Base-by-base conservation (phyloP, 2,113 vertebrate genomes). In the Hipposideros armiger region DNA sequence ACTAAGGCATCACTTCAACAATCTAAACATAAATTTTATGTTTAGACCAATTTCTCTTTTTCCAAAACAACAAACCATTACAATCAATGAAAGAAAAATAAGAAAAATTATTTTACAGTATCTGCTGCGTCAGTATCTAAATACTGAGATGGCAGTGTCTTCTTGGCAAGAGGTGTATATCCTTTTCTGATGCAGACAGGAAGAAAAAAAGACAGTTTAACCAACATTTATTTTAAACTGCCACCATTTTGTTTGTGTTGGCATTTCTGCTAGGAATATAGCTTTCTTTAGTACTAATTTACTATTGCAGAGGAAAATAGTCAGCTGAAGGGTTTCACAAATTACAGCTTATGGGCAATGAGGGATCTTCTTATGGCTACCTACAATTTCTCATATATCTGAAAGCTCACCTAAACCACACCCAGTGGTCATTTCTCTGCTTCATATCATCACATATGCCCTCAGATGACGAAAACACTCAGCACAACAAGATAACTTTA, bases 331-430 rank as follows among this genome's bases (percentile, higher is more conserved):
- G 45, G 8, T 76, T 93, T 87, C 73, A 87, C 58, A 95, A 95
- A 96, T 0, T 54, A 17, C 93, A 96, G 52, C 22, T 91, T 80
- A 90, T 0, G 74, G 58, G 16, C 66, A 98, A 58, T 17, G 80
- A 30, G 45, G 92, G 42, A 70, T 7, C 85, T 94, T 92, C 50
- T 60, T 94, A 91, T 0, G 52, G 45, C 81, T 62, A 84, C 10
- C 93, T 32, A 52, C 32, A 94, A 32, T 83, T 98, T 90, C 70
- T 90, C 88, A 95, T 42, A 90, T 26, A 91, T 87, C 40, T 83
- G 73, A 74, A 77, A 96, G 45, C 58, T 89, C 85, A 90, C 36
- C 73, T 88, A 96, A 94, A 93, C 67, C 78, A 94, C 22, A 97
- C 40, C 74, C 36, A 85, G 50, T 86, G 64, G 67, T 60, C 58